These are phyloP conservation scores for Resseliella maxima DNA, from an alignment of 2,888 invertebrate species.

Conservation along the genomic window DNA sequence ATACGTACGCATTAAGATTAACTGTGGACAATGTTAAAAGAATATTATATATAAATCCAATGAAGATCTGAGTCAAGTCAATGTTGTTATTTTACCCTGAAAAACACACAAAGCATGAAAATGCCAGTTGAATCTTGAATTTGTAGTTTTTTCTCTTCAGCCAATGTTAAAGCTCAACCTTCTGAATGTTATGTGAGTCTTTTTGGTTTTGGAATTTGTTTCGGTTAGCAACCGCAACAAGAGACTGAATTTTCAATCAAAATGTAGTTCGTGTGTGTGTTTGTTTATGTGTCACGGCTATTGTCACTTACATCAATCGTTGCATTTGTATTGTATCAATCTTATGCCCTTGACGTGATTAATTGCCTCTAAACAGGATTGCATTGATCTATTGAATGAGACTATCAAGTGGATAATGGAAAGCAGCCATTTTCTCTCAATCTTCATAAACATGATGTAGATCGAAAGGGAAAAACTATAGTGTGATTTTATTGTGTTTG, in stretches of 20 bases:
- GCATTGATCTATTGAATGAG: not conserved
- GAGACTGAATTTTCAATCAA: not conserved
- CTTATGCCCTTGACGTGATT: not conserved
- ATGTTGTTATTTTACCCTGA: too few relatives aligned
- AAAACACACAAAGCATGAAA: not conserved
- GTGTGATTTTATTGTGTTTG: too few relatives aligned
- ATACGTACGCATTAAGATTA: not conserved
- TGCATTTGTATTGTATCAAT: not conserved
- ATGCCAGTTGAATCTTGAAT: not conserved
- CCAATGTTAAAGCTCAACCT: too few relatives aligned
- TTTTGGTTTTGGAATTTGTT: too few relatives aligned
- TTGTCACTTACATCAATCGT: not conserved
- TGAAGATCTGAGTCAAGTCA: too few relatives aligned
- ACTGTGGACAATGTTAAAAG: not conserved
- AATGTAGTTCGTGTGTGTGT: not conserved
- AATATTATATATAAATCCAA: too few relatives aligned
- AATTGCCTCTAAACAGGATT: not conserved
- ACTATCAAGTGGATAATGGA: conserved; percentile 18
- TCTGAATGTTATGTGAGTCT: too few relatives aligned
- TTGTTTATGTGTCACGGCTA: conserved; percentile 8
- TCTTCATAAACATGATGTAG: not conserved
- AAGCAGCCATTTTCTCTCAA: not conserved
- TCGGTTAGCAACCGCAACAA: conserved; percentile 15
- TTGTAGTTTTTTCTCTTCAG: too few relatives aligned
- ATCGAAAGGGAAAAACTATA: not conserved